A percentile compares a stretch with the other conserved stretches of the same genome.
Evolutionary conservation across 2,888 invertebrate species (phyloP).

Genomic region (Melipona beecheii): DNA sequence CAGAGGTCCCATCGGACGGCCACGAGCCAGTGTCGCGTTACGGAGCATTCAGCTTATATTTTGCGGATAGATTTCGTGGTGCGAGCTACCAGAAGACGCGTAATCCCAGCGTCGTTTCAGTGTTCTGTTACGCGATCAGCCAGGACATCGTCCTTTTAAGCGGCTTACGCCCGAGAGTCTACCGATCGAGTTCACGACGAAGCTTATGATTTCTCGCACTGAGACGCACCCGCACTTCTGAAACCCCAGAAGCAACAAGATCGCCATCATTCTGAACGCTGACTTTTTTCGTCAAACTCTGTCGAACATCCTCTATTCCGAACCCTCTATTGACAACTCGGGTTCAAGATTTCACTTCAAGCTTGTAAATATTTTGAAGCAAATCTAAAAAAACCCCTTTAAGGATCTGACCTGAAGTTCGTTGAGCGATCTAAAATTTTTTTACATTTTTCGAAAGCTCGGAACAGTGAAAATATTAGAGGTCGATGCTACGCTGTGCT

Average conservation of each 20-base stretch:
- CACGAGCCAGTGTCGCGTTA: slow-evolving; percentile 30
- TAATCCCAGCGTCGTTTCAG: slow-evolving; percentile 46
- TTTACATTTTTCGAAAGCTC: too few species aligned
- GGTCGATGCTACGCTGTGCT: too few species aligned
- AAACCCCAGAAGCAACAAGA: slow-evolving; percentile 14
- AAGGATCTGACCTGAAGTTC: too few species aligned
- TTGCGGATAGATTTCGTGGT: slow-evolving; percentile 49
- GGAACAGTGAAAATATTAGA: too few species aligned
- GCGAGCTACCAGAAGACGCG: slow-evolving; percentile 57
- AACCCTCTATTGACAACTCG: too few species aligned
- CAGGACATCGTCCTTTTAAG: slow-evolving; percentile 57
- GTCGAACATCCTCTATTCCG: slow-evolving; percentile 5
- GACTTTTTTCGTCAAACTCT: neutral
- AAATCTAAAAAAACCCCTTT: too few species aligned
- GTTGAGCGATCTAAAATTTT: too few species aligned
- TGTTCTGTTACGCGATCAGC: slow-evolving; percentile 47
- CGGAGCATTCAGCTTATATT: slow-evolving; percentile 26
- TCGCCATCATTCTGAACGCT: neutral
- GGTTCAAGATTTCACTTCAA: too few species aligned
- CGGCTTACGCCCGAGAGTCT: slow-evolving; percentile 47
- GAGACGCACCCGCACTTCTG: neutral
- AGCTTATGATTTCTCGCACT: slow-evolving; percentile 21
- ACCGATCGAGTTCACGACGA: slow-evolving; percentile 47
- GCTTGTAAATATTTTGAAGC: too few species aligned
- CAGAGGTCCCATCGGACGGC: neutral